Base-by-base conservation (phyloP, 2,797 vertebrate genomes). In the Ambastaia sidthimunki region DNA sequence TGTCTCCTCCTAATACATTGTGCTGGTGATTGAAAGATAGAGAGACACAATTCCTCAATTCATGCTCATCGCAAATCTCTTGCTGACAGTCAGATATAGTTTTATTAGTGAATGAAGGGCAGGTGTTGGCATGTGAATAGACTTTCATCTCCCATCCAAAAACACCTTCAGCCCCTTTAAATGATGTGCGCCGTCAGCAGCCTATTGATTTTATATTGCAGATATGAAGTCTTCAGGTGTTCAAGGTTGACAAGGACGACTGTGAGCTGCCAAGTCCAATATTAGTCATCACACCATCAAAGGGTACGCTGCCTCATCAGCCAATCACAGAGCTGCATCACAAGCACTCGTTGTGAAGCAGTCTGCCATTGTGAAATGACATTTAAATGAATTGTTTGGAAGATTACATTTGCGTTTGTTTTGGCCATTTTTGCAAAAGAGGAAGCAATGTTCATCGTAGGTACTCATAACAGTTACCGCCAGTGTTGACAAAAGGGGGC, bases 141-240 rank as follows among this genome's bases (percentile, higher is more conserved):
- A 70, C 62, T 73, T 80, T 80, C 70, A 80, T 60, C 68, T 65
- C 34, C 69, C 44, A 31, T 68, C 54, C 70, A 82, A 71, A 74
- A 80, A 71, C 63, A 80, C 62, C 47, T 65, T 69, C 73, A 60
- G 72, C 34, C 18, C 60, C 55, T 75, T 80, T 83, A 78, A 83
- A 71, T 88, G 89, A 87, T 77, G 82, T 88, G 62, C 78, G 85
- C 85, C 81, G 84, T 80, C 88, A 82, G 86, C 81, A 73, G 62
- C 71, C 83, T 89, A 89, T 87, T 88, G 88, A 91, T 88, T 92
- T 88, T 86, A 77, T 90, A 90, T 87, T 83, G 72, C 74, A 85
- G 13, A 80, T 90, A 84, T 88, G 91, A 89, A 86, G 87, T 89
- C 78, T 85, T 71, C 85, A 65, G 76, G 71, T 82, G 76, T 84